These are phyloP conservation scores for Lamellibrachia luymesi DNA, from an alignment of 1,140 invertebrate species.

Conservation along the genomic window DNA sequence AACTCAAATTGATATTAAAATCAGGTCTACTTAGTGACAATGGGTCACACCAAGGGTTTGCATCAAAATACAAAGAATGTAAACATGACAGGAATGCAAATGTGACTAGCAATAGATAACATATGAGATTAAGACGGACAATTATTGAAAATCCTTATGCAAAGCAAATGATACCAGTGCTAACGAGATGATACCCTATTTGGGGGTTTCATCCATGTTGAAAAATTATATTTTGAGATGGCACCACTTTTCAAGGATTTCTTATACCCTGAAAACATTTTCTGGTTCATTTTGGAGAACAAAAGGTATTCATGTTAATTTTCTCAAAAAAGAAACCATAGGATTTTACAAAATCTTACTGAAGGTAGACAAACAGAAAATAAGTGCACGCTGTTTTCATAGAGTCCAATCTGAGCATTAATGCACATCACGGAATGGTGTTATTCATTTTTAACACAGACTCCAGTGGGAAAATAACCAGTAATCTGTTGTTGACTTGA, in stretches of 20 bases:
- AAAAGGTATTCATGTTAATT: background rate
- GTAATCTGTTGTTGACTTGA: background rate
- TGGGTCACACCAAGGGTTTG: background rate
- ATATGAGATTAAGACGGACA: background rate
- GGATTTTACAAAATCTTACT: background rate
- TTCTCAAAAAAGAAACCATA: background rate
- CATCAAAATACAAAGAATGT: background rate
- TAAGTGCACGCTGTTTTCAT: background rate
- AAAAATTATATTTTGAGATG: background rate
- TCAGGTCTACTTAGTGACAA: background rate
- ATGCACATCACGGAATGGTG: background rate
- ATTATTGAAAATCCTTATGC: background rate
- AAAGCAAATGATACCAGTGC: background rate
- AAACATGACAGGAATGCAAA: background rate
- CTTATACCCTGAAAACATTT: too few species aligned
- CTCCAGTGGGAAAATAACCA: background rate
- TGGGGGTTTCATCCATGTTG: background rate
- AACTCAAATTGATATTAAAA: background rate
- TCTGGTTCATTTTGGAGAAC: background rate
- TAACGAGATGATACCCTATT: background rate
- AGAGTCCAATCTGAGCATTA: background rate
- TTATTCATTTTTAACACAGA: constrained; percentile 1
- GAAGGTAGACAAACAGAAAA: background rate
- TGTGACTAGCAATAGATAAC: background rate
- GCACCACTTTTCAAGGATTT: too few species aligned